phyloP scores from a whole-genome alignment of 1,140 invertebrate species.

The Eumaeus atala region DNA sequence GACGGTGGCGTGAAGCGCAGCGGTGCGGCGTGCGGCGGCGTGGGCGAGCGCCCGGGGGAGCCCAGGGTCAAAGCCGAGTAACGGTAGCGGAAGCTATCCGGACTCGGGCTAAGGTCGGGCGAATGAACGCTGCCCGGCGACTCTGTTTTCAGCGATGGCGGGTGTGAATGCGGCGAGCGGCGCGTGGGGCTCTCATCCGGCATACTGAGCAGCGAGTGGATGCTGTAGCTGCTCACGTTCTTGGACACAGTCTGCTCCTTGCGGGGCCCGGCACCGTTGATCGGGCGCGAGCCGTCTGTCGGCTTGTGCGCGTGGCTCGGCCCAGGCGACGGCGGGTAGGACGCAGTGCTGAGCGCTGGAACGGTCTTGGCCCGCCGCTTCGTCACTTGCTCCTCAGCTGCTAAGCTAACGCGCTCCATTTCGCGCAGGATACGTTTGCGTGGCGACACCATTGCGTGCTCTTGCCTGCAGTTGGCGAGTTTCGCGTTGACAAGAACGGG shows the following conservation, averaged over 20 bases:
- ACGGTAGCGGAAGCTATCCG: slow-evolving; percentile 52
- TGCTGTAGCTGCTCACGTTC: slow-evolving; percentile 83
- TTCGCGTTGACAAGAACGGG: slow-evolving; percentile 65
- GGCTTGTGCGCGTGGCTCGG: slow-evolving; percentile 44
- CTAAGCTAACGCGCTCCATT: slow-evolving; percentile 80
- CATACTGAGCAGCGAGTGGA: slow-evolving; percentile 82
- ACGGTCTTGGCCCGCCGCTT: slow-evolving; percentile 70
- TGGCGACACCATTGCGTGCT: slow-evolving; percentile 78
- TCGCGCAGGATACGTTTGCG: slow-evolving; percentile 83
- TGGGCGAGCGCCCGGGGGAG: slow-evolving; percentile 38
- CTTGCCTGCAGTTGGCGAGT: slow-evolving; percentile 60
- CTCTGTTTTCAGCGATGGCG: slow-evolving; percentile 52
- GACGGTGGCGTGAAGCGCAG: slow-evolving; percentile 26
- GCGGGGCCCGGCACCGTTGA: slow-evolving; percentile 40
- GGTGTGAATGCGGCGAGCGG: slow-evolving; percentile 50
- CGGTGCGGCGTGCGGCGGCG: slow-evolving; percentile 37
- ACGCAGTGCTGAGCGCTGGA: slow-evolving; percentile 54
- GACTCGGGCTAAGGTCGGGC: slow-evolving; percentile 59
- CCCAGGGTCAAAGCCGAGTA: slow-evolving; percentile 41
- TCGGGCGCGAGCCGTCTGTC: slow-evolving; percentile 24
- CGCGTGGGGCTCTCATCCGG: slow-evolving; percentile 53
- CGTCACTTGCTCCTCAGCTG: slow-evolving; percentile 73
- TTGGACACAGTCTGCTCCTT: slow-evolving; percentile 55
- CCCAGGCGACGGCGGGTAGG: slow-evolving; percentile 55
- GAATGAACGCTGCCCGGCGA: slow-evolving; percentile 56